A percentile compares a stretch with the other conserved stretches of the same genome.
Evolutionary conservation across 2,888 invertebrate genomes (phyloP).

Genomic region (Nemotelus pantherinus): DNA sequence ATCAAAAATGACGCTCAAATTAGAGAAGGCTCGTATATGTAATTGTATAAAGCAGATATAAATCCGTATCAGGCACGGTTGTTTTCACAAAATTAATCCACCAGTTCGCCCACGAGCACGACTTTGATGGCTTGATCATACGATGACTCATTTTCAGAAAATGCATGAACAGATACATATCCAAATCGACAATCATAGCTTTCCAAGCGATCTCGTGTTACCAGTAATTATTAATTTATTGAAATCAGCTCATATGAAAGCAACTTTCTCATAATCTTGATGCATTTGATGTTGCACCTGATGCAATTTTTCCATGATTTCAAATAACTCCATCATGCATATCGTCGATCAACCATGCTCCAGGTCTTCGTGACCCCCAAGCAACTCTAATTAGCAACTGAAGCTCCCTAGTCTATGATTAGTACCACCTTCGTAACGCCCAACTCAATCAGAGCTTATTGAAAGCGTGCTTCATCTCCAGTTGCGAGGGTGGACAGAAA

Average conservation of each 20-base stretch:
- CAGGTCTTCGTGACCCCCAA: neutral
- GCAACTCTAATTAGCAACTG: neutral
- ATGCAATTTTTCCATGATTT: constrained; percentile 1
- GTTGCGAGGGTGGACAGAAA: neutral
- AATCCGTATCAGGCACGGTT: too few species aligned
- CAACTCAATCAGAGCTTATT: neutral
- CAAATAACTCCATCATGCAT: neutral
- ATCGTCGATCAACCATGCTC: neutral
- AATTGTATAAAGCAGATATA: too few species aligned
- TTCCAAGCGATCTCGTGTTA: constrained; percentile 1
- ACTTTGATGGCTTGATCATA: too few species aligned
- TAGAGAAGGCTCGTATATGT: too few species aligned
- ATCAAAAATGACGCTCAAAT: too few species aligned
- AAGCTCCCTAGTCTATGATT: neutral
- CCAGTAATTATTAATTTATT: neutral
- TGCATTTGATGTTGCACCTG: neutral
- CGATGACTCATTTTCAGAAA: too few species aligned
- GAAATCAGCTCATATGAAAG: neutral
- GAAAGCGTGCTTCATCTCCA: neutral
- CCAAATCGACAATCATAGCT: neutral
- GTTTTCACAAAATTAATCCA: too few species aligned
- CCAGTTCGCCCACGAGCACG: too few species aligned
- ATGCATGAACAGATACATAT: too few species aligned
- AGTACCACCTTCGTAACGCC: neutral
- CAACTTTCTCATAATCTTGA: neutral